phyloP scores from a whole-genome alignment of 92 coral and sea anemone genomes.

The Palythoa grandis region DNA sequence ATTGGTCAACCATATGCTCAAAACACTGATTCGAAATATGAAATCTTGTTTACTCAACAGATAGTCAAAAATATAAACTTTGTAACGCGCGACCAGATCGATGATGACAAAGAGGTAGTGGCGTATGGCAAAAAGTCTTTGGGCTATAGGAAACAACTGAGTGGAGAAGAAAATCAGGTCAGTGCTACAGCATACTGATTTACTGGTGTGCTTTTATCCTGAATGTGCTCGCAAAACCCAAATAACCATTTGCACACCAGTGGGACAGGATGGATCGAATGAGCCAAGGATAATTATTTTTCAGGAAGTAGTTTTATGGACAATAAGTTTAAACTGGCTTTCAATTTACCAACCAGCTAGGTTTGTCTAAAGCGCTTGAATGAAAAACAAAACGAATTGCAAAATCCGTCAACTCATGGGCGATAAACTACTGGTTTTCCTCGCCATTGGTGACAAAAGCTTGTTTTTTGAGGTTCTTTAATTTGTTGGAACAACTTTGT shows the following conservation, averaged over 20 bases:
- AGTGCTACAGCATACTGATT: background rate
- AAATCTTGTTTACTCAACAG: constrained; percentile 47
- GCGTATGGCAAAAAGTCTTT: constrained; percentile 82
- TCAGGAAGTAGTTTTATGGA: background rate
- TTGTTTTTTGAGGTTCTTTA: too few species aligned
- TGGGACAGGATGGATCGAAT: too few species aligned
- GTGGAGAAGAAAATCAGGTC: constrained; percentile 98
- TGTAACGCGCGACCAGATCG: constrained; percentile 82
- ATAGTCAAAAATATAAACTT: constrained; percentile 93
- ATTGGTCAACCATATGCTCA: background rate
- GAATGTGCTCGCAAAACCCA: background rate
- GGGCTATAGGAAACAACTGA: constrained; percentile 73
- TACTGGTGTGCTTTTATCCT: background rate
- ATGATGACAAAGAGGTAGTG: constrained; percentile 91
- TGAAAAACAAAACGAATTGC: too few species aligned
- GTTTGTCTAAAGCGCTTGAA: too few species aligned
- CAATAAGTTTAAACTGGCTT: background rate
- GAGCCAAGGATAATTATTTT: too few species aligned
- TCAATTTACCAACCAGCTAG: too few species aligned
- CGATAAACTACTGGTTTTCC: too few species aligned
- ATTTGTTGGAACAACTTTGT: too few species aligned
- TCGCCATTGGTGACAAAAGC: too few species aligned
- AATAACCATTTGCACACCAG: too few species aligned
- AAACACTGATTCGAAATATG: background rate
- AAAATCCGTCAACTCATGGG: too few species aligned